Conservation (phyloP, 2,888 invertebrate species). For the Nemurella pictetii region DNA sequence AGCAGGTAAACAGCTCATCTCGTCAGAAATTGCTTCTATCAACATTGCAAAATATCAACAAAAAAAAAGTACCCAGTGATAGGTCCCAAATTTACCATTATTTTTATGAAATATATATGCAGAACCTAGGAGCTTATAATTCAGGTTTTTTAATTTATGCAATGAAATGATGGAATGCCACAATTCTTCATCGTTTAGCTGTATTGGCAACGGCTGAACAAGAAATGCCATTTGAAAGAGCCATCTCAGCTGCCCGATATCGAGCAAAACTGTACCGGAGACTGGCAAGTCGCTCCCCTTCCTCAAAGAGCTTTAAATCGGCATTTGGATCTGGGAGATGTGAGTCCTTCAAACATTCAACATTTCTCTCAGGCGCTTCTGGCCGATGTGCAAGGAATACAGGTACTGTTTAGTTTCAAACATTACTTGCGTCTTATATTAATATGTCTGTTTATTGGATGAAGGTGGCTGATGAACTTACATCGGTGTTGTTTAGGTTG, state of each 20-base stretch:
- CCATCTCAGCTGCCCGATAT: constrained; percentile 53
- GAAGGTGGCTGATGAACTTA: background rate
- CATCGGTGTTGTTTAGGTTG: constrained; percentile 49
- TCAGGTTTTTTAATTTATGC: no score
- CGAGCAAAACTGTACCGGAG: constrained; percentile 52
- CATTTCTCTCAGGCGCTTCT: constrained; percentile 61
- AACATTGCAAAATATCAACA: no score
- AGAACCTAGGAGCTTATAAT: no score
- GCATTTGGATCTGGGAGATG: constrained; percentile 67
- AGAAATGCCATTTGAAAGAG: constrained; percentile 50
- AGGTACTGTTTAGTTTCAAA: constrained; percentile 53
- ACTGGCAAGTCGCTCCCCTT: constrained; percentile 64
- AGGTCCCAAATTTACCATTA: no score
- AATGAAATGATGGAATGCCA: no score
- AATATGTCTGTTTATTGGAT: background rate
- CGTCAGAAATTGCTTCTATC: no score
- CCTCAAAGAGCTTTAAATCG: constrained; percentile 61
- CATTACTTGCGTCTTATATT: background rate
- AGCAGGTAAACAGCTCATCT: constrained; percentile 51
- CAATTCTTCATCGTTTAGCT: constrained; percentile 48
- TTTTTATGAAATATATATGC: no score
- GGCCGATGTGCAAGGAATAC: constrained; percentile 62
- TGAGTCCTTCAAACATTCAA: constrained; percentile 62
- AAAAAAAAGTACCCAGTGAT: no score
- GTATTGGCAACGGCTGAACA: constrained; percentile 49